Conservation (phyloP, 2,888 invertebrate species). For the Drosophila mimica region DNA sequence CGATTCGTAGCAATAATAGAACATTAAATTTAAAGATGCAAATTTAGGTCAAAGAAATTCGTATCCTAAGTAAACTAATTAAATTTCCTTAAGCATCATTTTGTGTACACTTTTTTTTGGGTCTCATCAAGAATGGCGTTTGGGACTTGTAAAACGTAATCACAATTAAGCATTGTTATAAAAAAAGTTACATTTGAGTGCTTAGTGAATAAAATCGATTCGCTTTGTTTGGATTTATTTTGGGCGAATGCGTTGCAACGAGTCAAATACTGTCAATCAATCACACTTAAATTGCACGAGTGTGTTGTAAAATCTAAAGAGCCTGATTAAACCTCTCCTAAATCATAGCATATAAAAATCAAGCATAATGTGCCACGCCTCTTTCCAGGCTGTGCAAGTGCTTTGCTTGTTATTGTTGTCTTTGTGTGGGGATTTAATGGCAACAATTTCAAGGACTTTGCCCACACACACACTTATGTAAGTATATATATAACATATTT, state of each 20-base stretch:
- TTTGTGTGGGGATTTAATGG: constrained; percentile 61
- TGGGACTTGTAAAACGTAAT: not conserved
- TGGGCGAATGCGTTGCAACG: constrained; percentile 24
- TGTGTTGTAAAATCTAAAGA: constrained; percentile 63
- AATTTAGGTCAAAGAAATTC: not conserved
- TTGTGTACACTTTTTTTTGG: not conserved
- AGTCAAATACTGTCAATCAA: constrained; percentile 57
- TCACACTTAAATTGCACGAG: constrained; percentile 72
- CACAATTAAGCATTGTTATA: not conserved
- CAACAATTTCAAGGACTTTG: constrained; percentile 64
- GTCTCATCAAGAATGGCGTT: not conserved
- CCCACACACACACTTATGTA: constrained; percentile 9
- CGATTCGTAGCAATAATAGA: not conserved
- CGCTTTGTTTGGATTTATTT: not conserved
- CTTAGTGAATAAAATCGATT: not conserved
- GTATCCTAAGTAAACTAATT: not conserved
- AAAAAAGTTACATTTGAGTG: not conserved
- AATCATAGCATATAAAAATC: constrained; percentile 66
- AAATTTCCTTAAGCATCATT: not conserved
- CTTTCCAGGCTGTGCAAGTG: constrained; percentile 23
- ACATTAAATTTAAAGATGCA: not conserved
- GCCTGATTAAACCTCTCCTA: constrained; percentile 66
- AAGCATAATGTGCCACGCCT: constrained; percentile 52
- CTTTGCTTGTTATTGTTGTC: constrained; percentile 30
- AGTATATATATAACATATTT: constrained; percentile 46